Base-by-base conservation (phyloP, 2,113 vertebrate genomes). In the Poeciliopsis turrubarensis region DNA sequence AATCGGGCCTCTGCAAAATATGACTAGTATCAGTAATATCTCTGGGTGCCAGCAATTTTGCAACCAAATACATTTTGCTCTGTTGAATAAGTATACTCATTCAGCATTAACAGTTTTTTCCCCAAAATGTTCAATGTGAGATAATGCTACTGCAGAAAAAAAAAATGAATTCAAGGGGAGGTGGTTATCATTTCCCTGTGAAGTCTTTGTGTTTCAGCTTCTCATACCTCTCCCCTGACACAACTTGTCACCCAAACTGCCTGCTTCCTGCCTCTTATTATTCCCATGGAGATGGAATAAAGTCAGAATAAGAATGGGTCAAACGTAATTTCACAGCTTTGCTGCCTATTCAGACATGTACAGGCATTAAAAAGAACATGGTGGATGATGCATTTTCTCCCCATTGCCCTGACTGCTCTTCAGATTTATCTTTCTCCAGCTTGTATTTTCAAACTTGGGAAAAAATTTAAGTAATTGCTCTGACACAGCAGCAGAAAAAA, bases 341-440 rank as follows among this genome's bases (percentile, higher is more conserved):
- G 65, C 74, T 67, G 31, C 68, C 71, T 63, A 60, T 72, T 80
- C 63, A 80, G 78, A 89, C 82, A 72, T 83, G 86, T 86, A 82
- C 81, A 68, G 78, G 63, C 67, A 63, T 81, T 76, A 75, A 60
- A 84, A 83, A 71, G 83, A 87, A 86, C 82, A 79, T 65, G 73
- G 70, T 80, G 84, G 75, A 79, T 63, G 61, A 68, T 79, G 30
- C 64, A 64, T 86, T 84, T 82, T 73, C 74, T 82, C 83, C 77
- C 69, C 61, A 68, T 80, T 47, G 31, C 79, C 61, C 72, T 60
- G 68, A 27, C 62, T 60, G 47, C 31, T 69, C 60, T 54, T 41
- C 61, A 69, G 63, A 80, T 77, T 69, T 41, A 84, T 86, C 78
- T 71, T 63, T 68, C 47, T 63, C 51, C 54, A 44, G 64, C 51